These are phyloP conservation scores for Ceratotherium simum DNA, from an alignment of 2,113 vertebrate species.

Conservation along the genomic window DNA sequence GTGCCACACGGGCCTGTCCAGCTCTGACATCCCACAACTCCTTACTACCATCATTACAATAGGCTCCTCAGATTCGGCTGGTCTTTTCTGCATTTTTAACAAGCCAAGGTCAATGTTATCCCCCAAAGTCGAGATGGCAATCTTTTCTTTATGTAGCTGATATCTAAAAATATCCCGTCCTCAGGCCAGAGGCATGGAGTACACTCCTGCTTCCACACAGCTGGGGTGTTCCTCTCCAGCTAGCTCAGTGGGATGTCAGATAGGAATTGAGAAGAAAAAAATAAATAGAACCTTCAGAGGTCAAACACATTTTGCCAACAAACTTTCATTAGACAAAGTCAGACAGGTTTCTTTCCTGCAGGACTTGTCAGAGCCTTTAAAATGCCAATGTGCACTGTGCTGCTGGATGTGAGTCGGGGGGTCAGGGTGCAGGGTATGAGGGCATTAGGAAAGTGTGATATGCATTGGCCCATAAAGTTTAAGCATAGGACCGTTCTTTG, in stretches of 20 bases:
- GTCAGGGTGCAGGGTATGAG: background rate
- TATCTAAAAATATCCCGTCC: conserved; percentile 66
- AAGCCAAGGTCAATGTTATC: conserved; percentile 62
- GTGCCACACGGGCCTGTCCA: background rate
- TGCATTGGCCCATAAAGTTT: background rate
- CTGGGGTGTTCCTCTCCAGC: background rate
- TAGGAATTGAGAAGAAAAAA: background rate
- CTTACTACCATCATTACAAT: fast-evolving
- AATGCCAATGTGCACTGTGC: fast-evolving
- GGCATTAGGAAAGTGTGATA: fast-evolving
- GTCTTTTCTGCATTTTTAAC: conserved; percentile 39
- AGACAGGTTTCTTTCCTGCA: background rate
- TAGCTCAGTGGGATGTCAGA: background rate
- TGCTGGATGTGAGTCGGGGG: fast-evolving
- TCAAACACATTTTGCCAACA: conserved; percentile 13
- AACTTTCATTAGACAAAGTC: background rate
- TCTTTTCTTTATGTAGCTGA: conserved; percentile 32
- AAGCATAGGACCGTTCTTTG: background rate
- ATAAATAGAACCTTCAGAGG: background rate
- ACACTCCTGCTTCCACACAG: background rate
- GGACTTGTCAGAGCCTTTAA: conserved; percentile 20
- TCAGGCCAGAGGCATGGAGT: background rate
- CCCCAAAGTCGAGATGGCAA: background rate
- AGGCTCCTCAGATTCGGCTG: background rate
- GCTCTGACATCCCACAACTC: background rate